Percentiles rank a stretch among this genome's conserved stretches.
phyloP scores from a whole-genome alignment of 2,113 vertebrate species.

The Mola mola region DNA sequence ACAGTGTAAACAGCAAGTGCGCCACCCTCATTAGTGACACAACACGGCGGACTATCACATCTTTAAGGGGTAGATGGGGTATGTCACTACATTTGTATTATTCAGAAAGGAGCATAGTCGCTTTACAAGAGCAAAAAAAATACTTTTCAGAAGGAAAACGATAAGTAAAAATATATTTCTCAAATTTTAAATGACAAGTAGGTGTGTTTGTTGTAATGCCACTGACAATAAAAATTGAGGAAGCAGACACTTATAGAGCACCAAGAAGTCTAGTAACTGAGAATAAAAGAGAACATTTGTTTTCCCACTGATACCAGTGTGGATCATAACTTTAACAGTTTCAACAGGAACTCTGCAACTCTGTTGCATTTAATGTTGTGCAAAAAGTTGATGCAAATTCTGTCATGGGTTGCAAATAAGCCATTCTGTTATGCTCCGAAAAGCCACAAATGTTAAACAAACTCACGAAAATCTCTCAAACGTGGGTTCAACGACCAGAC shows the following conservation, averaged over 20 bases:
- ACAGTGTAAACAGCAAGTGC: conserved; percentile 2
- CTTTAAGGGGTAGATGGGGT: not conserved
- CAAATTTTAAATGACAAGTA: too few species aligned
- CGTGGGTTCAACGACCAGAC: too few species aligned
- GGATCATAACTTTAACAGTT: conserved; percentile 3
- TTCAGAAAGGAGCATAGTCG: not conserved
- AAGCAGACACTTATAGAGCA: not conserved
- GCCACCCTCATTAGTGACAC: conserved; percentile 21
- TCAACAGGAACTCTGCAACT: conserved; percentile 63
- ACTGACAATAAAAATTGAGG: too few species aligned
- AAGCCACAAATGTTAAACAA: not conserved
- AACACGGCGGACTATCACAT: conserved; percentile 2
- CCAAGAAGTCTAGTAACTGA: too few species aligned
- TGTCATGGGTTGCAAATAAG: not conserved
- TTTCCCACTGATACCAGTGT: too few species aligned
- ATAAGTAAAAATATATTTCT: too few species aligned
- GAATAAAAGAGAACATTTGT: too few species aligned
- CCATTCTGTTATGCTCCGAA: not conserved
- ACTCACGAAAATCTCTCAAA: not conserved
- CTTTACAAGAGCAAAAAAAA: too few species aligned
- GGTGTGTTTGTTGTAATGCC: too few species aligned
- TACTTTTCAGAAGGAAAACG: too few species aligned
- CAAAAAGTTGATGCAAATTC: conserved; percentile 43
- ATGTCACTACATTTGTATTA: conserved; percentile 1
- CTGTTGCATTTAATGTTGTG: not conserved